Evolutionary conservation across 2,888 invertebrate genomes (phyloP).

Genomic region (Calliopum simillimum): DNA sequence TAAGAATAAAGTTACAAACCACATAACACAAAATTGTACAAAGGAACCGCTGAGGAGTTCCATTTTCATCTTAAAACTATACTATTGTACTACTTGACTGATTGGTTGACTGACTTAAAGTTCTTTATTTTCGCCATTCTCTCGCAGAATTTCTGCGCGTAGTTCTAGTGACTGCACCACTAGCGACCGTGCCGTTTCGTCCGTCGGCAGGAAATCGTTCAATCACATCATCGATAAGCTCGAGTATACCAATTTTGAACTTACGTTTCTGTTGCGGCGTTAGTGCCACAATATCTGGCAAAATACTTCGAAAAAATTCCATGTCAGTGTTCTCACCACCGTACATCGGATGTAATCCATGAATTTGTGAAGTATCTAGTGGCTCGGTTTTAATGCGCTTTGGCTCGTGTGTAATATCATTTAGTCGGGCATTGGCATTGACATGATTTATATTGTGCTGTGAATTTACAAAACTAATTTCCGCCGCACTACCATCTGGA

Average conservation of each 20-base stretch:
- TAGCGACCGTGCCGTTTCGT: constrained; percentile 37
- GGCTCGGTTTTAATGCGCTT: constrained; percentile 62
- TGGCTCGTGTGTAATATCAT: constrained; percentile 46
- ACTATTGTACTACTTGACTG: constrained; percentile 13
- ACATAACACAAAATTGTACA: constrained; percentile 25
- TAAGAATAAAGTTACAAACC: constrained; percentile 29
- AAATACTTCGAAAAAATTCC: constrained; percentile 70
- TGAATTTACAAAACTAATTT: constrained; percentile 39
- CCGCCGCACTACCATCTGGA: constrained; percentile 42
- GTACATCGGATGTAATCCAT: constrained; percentile 44
- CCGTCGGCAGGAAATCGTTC: constrained; percentile 58
- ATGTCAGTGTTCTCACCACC: constrained; percentile 59
- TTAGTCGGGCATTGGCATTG: constrained; percentile 44
- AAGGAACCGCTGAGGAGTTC: not conserved
- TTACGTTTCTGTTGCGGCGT: constrained; percentile 69
- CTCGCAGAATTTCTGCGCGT: constrained; percentile 49
- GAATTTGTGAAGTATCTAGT: constrained; percentile 43
- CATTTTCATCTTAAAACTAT: constrained; percentile 13
- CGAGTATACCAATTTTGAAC: constrained; percentile 69
- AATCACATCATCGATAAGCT: constrained; percentile 68
- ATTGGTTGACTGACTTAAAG: not conserved
- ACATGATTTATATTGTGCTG: constrained; percentile 35
- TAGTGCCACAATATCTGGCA: constrained; percentile 69
- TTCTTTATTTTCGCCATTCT: constrained; percentile 56
- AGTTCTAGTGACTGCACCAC: constrained; percentile 40